Evolutionary conservation across 1,140 invertebrate genomes (phyloP).

Genomic region (Drosophila lacertosa): DNA sequence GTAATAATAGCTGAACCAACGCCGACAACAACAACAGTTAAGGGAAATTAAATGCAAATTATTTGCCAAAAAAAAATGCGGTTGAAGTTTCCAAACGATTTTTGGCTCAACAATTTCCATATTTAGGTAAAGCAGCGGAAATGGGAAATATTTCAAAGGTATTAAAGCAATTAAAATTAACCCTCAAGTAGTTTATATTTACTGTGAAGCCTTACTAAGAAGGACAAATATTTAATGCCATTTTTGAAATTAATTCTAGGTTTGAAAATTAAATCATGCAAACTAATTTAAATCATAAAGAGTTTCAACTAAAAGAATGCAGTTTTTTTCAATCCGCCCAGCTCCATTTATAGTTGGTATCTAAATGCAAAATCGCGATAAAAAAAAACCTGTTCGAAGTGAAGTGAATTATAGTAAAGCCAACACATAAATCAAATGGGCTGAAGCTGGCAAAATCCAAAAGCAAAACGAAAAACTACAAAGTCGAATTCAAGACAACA

Average conservation of each 20-base stretch:
- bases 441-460: conserved; percentile 5
- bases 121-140: conserved; percentile 22
- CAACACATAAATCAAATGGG: conserved; percentile 29
- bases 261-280: too few species aligned
- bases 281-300: neutral
- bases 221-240: too few species aligned
- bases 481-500: conserved; percentile 29
- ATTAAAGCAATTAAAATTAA: conserved; percentile 16
- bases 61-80: conserved; percentile 38
- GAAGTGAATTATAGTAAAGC: conserved; percentile 32
- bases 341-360: conserved; percentile 17
- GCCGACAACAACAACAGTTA: conserved; percentile 14
- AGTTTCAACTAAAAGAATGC: neutral
- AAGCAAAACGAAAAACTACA: conserved; percentile 14
- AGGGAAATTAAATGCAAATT: conserved; percentile 75
- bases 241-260: too few species aligned
- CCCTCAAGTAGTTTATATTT: neutral
- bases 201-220: neutral
- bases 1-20: conserved; percentile 32
- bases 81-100: conserved; percentile 29
- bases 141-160: conserved; percentile 20
- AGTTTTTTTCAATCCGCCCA: conserved; percentile 2
- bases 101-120: conserved; percentile 17
- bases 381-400: conserved; percentile 37
- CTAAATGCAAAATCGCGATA: neutral